Percentiles rank a stretch among this genome's conserved stretches.
Evolutionary conservation across 2,888 invertebrate genomes (phyloP).

Genomic region (Drosophila ochracea): DNA sequence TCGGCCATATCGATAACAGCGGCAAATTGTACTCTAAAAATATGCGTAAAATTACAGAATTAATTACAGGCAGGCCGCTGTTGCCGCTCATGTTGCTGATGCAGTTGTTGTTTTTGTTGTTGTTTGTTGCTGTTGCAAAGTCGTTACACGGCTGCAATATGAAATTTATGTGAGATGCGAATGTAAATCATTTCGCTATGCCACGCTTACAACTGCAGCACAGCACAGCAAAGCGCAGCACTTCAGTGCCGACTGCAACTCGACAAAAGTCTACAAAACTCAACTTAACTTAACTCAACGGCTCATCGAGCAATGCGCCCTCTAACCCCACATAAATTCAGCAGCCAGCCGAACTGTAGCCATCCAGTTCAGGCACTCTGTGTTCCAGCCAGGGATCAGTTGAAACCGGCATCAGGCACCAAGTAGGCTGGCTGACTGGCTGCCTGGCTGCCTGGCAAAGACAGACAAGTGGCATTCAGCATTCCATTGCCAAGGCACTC

Average conservation of each 20-base stretch:
- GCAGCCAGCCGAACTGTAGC: slow-evolving; percentile 48
- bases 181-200: slow-evolving; percentile 84
- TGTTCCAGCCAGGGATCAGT: slow-evolving; percentile 44
- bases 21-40: slow-evolving; percentile 53
- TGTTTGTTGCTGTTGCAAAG: slow-evolving; percentile 35
- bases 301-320: slow-evolving; percentile 77
- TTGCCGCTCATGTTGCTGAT: slow-evolving; percentile 21
- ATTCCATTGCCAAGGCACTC: slow-evolving; percentile 78
- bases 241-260: slow-evolving; percentile 16
- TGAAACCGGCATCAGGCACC: slow-evolving; percentile 28
- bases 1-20: slow-evolving; percentile 50
- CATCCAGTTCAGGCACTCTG: slow-evolving; percentile 26
- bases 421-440: slow-evolving; percentile 13
- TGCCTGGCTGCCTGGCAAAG: slow-evolving; percentile 22
- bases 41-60: slow-evolving; percentile 65
- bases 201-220: slow-evolving; percentile 67
- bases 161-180: slow-evolving; percentile 67
- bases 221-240: slow-evolving; percentile 22
- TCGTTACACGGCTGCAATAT: slow-evolving; percentile 69
- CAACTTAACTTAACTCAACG: slow-evolving; percentile 41
- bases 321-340: slow-evolving; percentile 83
- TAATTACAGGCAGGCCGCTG: slow-evolving; percentile 44
- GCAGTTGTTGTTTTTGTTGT: slow-evolving; percentile 4
- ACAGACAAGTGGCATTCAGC: slow-evolving; percentile 83
- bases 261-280: slow-evolving; percentile 21